Evolutionary conservation across 2,797 vertebrate species (phyloP).

Genomic region (Fundulus diaphanus): DNA sequence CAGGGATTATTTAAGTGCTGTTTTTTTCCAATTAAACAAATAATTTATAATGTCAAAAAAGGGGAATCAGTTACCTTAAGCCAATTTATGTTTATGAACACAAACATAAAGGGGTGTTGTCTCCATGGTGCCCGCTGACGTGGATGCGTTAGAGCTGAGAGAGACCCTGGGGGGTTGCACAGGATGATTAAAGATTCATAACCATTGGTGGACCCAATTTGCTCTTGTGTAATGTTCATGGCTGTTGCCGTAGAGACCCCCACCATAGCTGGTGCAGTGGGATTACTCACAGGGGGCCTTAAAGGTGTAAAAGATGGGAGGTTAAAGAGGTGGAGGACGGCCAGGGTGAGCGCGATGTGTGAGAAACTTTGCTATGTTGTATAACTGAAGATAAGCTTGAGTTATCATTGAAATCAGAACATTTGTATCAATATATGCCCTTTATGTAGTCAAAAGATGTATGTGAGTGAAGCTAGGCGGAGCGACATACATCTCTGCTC

Average conservation of each 20-base stretch:
- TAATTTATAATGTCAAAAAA: neutral
- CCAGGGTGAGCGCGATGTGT: neutral
- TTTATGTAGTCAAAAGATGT: no score
- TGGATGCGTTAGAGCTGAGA: slow-evolving; percentile 24
- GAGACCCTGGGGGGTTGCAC: slow-evolving; percentile 6
- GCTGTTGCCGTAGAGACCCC: slow-evolving; percentile 41
- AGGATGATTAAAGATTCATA: slow-evolving; percentile 51
- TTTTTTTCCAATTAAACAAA: neutral
- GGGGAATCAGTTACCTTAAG: neutral
- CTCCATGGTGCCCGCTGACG: slow-evolving; percentile 21
- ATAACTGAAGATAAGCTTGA: no score
- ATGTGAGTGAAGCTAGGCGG: no score
- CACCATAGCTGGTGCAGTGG: slow-evolving; percentile 3
- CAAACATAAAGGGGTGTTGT: slow-evolving; percentile 5
- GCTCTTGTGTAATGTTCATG: slow-evolving; percentile 1
- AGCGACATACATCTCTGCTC: no score
- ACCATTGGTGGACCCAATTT: slow-evolving; percentile 45
- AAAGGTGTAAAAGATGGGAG: slow-evolving; percentile 26
- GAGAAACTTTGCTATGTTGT: neutral
- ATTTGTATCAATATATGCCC: neutral
- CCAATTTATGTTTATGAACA: slow-evolving; percentile 2
- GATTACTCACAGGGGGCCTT: slow-evolving; percentile 11
- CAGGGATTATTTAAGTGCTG: neutral
- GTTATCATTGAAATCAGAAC: neutral
- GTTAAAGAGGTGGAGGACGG: slow-evolving; percentile 33